These are phyloP conservation scores for Sitophilus oryzae DNA, from an alignment of 1,140 invertebrate species.

Conservation along the genomic window DNA sequence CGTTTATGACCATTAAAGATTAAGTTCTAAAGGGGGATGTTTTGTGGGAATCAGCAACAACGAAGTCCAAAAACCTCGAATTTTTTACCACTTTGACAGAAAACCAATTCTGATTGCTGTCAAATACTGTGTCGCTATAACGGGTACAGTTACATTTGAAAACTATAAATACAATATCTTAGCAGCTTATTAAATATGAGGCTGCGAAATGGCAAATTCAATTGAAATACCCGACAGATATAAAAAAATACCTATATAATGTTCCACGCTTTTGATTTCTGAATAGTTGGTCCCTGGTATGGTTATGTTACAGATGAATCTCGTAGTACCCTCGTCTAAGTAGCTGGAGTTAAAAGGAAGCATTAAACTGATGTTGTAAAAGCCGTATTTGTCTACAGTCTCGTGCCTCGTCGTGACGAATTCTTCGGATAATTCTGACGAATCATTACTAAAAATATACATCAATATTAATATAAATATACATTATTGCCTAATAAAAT, in stretches of 20 bases:
- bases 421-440: constrained; percentile 9
- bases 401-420: constrained; percentile 5
- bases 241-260: constrained; percentile 26
- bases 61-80: too few species aligned
- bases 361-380: constrained; percentile 20
- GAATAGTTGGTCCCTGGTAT: constrained; percentile 30
- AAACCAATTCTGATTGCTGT: too few species aligned
- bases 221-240: too few species aligned
- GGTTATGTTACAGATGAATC: constrained; percentile 24
- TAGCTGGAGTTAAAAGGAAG: constrained; percentile 18
- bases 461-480: neutral
- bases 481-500: neutral
- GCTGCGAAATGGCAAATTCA: too few species aligned
- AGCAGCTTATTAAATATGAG: too few species aligned
- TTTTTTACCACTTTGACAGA: too few species aligned
- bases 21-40: too few species aligned
- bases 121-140: too few species aligned
- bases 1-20: too few species aligned
- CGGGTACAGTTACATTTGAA: too few species aligned
- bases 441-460: constrained; percentile 15
- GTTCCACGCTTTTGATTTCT: constrained; percentile 15
- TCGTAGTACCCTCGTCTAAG: constrained; percentile 16
- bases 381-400: constrained; percentile 8
- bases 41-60: too few species aligned
- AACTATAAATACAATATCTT: too few species aligned